Percentiles rank a stretch among this genome's conserved stretches.
Evolutionary conservation across 2,888 invertebrate genomes (phyloP).

Genomic region (Nomada hirtipes): DNA sequence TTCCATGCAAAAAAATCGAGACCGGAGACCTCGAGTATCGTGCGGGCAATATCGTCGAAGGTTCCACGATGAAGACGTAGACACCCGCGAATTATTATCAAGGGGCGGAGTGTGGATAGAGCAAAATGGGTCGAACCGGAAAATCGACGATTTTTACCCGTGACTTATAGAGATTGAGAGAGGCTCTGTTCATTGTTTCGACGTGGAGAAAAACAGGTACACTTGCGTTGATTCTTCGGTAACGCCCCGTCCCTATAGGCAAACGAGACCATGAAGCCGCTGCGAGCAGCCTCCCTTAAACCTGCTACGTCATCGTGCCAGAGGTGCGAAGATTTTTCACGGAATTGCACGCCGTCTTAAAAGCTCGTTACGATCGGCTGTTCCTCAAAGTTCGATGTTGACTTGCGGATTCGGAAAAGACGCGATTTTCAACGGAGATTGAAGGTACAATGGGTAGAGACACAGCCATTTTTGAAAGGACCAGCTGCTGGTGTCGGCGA

Average conservation of each 20-base stretch:
- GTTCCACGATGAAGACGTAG: conserved; percentile 31
- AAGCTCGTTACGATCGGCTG: conserved; percentile 65
- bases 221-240: conserved; percentile 23
- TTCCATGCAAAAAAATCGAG: too few species aligned
- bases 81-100: conserved; percentile 12
- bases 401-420: conserved; percentile 53
- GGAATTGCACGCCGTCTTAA: conserved; percentile 74
- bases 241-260: conserved; percentile 57
- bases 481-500: neutral
- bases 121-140: conserved; percentile 52
- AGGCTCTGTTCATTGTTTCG: conserved; percentile 48
- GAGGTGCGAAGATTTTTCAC: conserved; percentile 81
- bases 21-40: too few species aligned
- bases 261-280: conserved; percentile 54
- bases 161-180: conserved; percentile 45
- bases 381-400: conserved; percentile 57
- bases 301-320: conserved; percentile 60
- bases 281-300: conserved; percentile 47
- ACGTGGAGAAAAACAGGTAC: conserved; percentile 48
- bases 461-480: neutral
- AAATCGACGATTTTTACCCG: conserved; percentile 68
- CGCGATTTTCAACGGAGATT: conserved; percentile 43
- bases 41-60: too few species aligned
- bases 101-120: conserved; percentile 6
- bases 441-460: conserved; percentile 28